Evolutionary conservation across 2,797 vertebrate species (phyloP), one percentile per base, ranked within the genome.

Genomic region (Myotis pilosus): DNA sequence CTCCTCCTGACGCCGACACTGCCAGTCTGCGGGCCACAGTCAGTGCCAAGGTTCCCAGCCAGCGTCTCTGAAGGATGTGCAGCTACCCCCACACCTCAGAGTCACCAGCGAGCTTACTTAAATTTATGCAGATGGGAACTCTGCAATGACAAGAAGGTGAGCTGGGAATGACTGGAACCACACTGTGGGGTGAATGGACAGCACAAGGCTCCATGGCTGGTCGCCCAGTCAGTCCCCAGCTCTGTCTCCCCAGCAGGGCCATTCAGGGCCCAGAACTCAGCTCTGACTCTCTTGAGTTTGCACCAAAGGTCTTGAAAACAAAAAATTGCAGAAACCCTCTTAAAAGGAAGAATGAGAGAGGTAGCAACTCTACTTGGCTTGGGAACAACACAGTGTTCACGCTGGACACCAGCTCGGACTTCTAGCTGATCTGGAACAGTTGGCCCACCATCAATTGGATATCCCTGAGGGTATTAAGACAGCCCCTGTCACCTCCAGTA

Each of bases 381-480:
- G 41, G 57, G 33, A 15, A 33, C 33, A 28, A 28, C 33, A n/a
- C 38, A 17, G 36, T 36, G 78, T 49, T 38, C 55, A 1, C 6
- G n/a, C 30, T 87, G 51, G 38, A 62, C 47, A 38, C 20, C 38
- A 57, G 41, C 41, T 12, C 6, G 16, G 9, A 49, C 60, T n/a
- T 71, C 75, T 74, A 79, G n/a, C 89, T 97, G 78, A 96, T 94
- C 95, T 83, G 36, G 41, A 79, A 51, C 16, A 80, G 44, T 57
- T 36, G 44, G 78, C 30, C n/a, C 38, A 84, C 76, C 66, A 87
- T 47, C 81, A 94, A 30, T 0, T 75, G 66, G 89, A 92, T 22
- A n/a, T 41, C 79, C 94, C 79, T 82, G 92, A 75, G 95, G 44
- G 5, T 49, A 82, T 55, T 87, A 64, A 57, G 51, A 57, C 5